These are phyloP conservation scores for Thamnaconus septentrionalis DNA, from an alignment of 2,113 vertebrate species.

Conservation along the genomic window DNA sequence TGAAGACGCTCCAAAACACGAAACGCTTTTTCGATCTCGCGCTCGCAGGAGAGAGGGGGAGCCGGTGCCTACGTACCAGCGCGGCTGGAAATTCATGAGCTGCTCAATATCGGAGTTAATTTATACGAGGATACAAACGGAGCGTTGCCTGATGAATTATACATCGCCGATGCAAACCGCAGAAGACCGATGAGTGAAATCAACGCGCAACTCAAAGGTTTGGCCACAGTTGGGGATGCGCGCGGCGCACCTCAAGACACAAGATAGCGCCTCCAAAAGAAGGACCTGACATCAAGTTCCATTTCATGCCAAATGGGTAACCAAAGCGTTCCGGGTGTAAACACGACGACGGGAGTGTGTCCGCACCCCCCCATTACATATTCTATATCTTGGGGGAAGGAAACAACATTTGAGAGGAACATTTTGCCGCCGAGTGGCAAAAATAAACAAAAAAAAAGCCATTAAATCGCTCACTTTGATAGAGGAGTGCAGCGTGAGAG, in stretches of 20 bases:
- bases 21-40: constrained; percentile 28
- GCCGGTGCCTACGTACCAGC: constrained; percentile 46
- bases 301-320: constrained; percentile 19
- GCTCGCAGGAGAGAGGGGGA: constrained; percentile 20
- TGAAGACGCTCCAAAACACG: constrained; percentile 30
- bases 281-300: constrained; percentile 13
- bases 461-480: no score
- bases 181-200: constrained; percentile 66
- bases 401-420: constrained; percentile 8
- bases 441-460: no score
- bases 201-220: constrained; percentile 46
- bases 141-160: constrained; percentile 69
- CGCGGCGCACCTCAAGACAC: constrained; percentile 1
- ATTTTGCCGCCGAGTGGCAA: neutral
- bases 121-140: constrained; percentile 66
- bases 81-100: constrained; percentile 62
- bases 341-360: constrained; percentile 13
- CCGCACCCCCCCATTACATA: neutral
- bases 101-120: constrained; percentile 63
- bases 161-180: constrained; percentile 60
- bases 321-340: constrained; percentile 3
- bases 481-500: no score
- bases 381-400: constrained; percentile 4
- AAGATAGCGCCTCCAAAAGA: constrained; percentile 1
- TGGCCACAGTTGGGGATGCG: constrained; percentile 29